Base-by-base conservation (phyloP, 2,797 vertebrate genomes). In the Pangasius sanitwongsei region DNA sequence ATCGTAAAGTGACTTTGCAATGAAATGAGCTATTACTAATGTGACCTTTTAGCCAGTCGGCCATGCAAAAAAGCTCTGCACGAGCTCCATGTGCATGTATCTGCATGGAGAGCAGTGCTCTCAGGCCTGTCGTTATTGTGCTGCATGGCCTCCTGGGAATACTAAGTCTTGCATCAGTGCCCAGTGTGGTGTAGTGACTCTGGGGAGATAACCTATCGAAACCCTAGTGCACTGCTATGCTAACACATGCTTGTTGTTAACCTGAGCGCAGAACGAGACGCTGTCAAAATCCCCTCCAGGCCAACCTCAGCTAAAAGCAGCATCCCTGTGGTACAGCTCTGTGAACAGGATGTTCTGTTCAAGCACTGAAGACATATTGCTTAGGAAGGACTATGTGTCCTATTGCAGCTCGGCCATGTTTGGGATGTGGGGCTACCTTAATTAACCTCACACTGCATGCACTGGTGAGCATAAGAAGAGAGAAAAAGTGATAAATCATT, bases 141-240 rank as follows among this genome's bases (percentile, higher is more conserved):
- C 93, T 93, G 92, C 82, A 89, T 91, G 92, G 92, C n/a, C 77
- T 85, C 83, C 86, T 34, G 65, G 59, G 87, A 91, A 89, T 92
- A 92, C 88, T 72, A 85, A 88, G 72, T 91, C 93, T 95, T 96
- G 92, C 94, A 90, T 95, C 95, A 95, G 90, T 93, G 89, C 94
- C 94, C 94, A 93, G 93, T 90, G 93, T 93, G 94, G 92, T 93
- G 91, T 90, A 90, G 85, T 87, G 87, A 91, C 93, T 92, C 94
- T 87, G 88, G 94, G 94, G 94, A 95, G 94, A 95, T 95, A 92
- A 95, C 94, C 94, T 94, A 93, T 93, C 87, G 92, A 91, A 87
- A 90, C 93, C 93, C 92, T 94, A 93, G 92, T 91, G 92, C 91
- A 92, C 90, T 75, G 57, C 87, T 93, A 92, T 92, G 91, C 91